Percentiles rank a stretch among this genome's conserved stretches.
These are phyloP conservation scores for Siniperca scherzeri DNA, from an alignment of 2,797 vertebrate species.

Conservation along the genomic window DNA sequence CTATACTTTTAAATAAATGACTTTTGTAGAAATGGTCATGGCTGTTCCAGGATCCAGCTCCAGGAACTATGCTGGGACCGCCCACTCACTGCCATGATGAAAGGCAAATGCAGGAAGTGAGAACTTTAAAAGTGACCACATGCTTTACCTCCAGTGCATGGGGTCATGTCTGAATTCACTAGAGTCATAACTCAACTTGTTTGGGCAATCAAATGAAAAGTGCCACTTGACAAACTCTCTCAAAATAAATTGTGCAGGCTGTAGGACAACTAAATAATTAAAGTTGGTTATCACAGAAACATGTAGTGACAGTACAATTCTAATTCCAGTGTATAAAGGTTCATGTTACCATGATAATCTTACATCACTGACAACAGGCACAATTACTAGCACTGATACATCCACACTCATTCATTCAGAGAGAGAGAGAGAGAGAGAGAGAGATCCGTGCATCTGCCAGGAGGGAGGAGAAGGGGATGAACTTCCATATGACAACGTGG, in stretches of 20 bases:
- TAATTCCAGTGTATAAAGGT: neutral
- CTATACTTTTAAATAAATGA: slow-evolving; percentile 17
- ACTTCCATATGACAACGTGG: slow-evolving; percentile 53
- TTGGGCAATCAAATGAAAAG: neutral
- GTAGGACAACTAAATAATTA: neutral
- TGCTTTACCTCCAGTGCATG: slow-evolving; percentile 33
- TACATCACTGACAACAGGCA: neutral
- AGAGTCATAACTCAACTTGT: slow-evolving; percentile 19
- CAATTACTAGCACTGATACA: neutral
- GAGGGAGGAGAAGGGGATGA: slow-evolving; percentile 8
- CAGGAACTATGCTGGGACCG: slow-evolving; percentile 33
- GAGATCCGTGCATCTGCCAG: neutral
- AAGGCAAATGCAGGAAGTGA: slow-evolving; percentile 30
- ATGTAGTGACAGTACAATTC: neutral
- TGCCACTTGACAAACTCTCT: neutral
- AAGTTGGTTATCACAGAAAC: neutral
- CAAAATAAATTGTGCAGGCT: neutral
- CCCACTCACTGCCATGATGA: slow-evolving; percentile 35
- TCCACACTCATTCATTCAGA: slow-evolving; percentile 3
- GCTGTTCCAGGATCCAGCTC: slow-evolving; percentile 38
- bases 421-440: neutral
- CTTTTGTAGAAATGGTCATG: slow-evolving; percentile 11
- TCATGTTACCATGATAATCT: slow-evolving; percentile 2
- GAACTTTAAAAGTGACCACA: slow-evolving; percentile 51
- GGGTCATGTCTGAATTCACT: slow-evolving; percentile 14